Evolutionary conservation across 2,113 vertebrate species (phyloP).

Genomic region (Anseranas semipalmata): DNA sequence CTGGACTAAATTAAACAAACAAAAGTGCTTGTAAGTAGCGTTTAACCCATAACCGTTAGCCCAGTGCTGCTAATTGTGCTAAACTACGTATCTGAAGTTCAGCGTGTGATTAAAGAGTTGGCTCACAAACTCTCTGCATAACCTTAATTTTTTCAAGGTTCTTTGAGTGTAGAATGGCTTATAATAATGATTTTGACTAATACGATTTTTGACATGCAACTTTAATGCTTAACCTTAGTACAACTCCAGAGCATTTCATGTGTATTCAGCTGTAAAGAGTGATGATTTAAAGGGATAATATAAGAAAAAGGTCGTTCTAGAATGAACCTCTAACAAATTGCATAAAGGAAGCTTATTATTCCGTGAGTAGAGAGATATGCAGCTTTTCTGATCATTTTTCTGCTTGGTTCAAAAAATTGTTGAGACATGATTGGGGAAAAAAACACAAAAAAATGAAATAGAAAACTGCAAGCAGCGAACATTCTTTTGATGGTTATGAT

Average conservation of each 20-base stretch:
- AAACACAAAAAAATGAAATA: slow-evolving; percentile 79
- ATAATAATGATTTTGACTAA: slow-evolving; percentile 90
- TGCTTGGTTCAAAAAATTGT: slow-evolving; percentile 81
- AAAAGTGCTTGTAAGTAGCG: slow-evolving; percentile 58
- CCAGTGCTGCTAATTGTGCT: slow-evolving; percentile 76
- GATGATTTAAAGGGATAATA: slow-evolving; percentile 89
- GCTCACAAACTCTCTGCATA: slow-evolving; percentile 82
- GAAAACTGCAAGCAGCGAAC: slow-evolving; percentile 78
- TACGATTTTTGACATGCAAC: slow-evolving; percentile 88
- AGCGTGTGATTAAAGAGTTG: slow-evolving; percentile 79
- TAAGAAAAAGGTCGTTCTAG: slow-evolving; percentile 87
- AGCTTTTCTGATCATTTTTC: slow-evolving; percentile 81
- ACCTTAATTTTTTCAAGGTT: slow-evolving; percentile 90
- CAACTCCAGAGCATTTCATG: slow-evolving; percentile 87
- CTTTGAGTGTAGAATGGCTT: slow-evolving; percentile 86
- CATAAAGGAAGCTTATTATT: slow-evolving; percentile 85
- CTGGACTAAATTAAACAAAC: slow-evolving; percentile 76
- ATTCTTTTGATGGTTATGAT: slow-evolving; percentile 81
- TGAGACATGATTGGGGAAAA: slow-evolving; percentile 78
- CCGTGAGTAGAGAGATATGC: slow-evolving; percentile 76
- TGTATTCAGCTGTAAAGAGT: slow-evolving; percentile 87
- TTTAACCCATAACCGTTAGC: slow-evolving; percentile 69
- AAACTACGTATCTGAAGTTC: slow-evolving; percentile 71
- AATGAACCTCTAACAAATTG: slow-evolving; percentile 87
- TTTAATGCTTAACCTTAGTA: slow-evolving; percentile 88